phyloP scores from a whole-genome alignment of 2,888 invertebrate genomes.

The Lithosia quadra region DNA sequence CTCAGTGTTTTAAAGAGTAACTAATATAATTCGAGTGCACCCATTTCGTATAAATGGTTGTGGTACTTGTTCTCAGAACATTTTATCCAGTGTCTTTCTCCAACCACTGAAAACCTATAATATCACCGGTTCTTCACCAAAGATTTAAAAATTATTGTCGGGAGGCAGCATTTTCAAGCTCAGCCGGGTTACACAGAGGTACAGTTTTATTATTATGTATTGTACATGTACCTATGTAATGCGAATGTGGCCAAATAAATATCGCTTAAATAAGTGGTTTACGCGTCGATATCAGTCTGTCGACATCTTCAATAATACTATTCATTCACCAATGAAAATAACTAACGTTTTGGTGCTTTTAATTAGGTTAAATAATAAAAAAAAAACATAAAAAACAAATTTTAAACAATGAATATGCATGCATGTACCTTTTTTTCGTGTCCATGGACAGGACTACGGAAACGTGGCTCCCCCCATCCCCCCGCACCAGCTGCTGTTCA shows the following conservation, averaged over 20 bases:
- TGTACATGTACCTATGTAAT: neutral
- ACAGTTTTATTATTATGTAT: neutral
- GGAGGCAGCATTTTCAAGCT: slow-evolving; percentile 13
- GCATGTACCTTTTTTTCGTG: too few species aligned
- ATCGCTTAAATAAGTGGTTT: neutral
- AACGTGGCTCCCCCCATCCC: too few species aligned
- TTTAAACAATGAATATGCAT: too few species aligned
- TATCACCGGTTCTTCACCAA: slow-evolving; percentile 7
- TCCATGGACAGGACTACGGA: too few species aligned
- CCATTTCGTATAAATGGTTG: slow-evolving; percentile 31
- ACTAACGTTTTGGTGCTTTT: neutral
- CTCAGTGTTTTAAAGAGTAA: slow-evolving; percentile 26
- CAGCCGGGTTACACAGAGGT: slow-evolving; percentile 30
- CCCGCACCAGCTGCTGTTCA: too few species aligned
- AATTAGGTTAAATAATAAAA: neutral
- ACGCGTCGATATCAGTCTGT: neutral
- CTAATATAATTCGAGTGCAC: slow-evolving; percentile 34
- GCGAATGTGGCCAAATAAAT: slow-evolving; percentile 9
- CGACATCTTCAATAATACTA: neutral
- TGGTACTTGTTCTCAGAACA: slow-evolving; percentile 31
- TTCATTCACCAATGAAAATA: neutral
- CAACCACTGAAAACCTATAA: neutral
- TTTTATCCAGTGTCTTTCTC: slow-evolving; percentile 14
- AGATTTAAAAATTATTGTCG: neutral
- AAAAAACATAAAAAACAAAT: neutral